phyloP scores from a whole-genome alignment of 2,113 vertebrate genomes.

The Pionites leucogaster region DNA sequence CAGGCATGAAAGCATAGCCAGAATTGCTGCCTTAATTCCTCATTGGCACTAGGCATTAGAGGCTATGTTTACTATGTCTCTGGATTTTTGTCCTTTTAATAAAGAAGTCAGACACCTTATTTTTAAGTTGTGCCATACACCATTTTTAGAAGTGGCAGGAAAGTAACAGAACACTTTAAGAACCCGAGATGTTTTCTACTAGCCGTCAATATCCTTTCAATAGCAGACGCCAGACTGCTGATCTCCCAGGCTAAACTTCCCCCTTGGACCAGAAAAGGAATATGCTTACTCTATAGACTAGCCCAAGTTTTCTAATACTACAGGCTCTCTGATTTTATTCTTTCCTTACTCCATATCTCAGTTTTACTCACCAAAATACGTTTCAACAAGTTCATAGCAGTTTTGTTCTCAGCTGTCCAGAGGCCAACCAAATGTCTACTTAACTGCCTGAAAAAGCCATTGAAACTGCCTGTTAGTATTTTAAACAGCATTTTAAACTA shows the following conservation, averaged over 20 bases:
- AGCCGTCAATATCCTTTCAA: background rate
- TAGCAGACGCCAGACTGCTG: background rate
- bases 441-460: slow-evolving; percentile 85
- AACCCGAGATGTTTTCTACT: background rate
- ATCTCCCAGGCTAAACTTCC: background rate
- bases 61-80: background rate
- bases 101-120: background rate
- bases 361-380: slow-evolving; percentile 92
- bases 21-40: background rate
- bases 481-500: background rate
- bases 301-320: background rate
- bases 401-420: slow-evolving; percentile 94
- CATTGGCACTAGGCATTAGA: background rate
- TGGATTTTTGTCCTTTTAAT: background rate
- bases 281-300: background rate
- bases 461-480: background rate
- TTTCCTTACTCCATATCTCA: background rate
- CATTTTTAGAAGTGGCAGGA: background rate
- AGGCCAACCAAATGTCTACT: slow-evolving; percentile 98
- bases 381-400: slow-evolving; percentile 92
- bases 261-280: background rate
- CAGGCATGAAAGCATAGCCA: background rate
- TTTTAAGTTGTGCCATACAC: background rate
- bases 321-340: background rate
- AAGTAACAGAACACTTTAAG: background rate